Base-by-base conservation (phyloP, 2,113 vertebrate genomes). In the Aspidoscelis tigris region DNA sequence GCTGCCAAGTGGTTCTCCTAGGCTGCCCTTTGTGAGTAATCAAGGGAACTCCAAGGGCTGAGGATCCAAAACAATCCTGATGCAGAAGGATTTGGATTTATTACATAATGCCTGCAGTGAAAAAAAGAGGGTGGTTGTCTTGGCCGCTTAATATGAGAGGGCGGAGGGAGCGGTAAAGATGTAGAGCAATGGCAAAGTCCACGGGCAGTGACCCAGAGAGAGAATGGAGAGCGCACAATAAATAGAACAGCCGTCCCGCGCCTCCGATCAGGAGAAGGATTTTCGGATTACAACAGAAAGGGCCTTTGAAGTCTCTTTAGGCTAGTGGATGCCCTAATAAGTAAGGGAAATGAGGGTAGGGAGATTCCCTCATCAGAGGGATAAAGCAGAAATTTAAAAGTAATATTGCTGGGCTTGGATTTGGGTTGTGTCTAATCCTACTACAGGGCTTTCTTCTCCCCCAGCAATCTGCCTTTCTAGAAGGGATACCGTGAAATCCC, bases 371-470 rank as follows among this genome's bases (percentile, higher is more conserved):
- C 53, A 68, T 1, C 77, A 88, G 88, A 2, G 0, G 76, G 90
- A 41, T 89, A 73, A 75, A 79, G 85, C 86, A 89, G 84, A 82
- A 80, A 87, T 89, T 90, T 86, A 88, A 89, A 76, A 92, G 85
- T 72, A 86, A 71, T 93, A 90, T 93, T 91, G 88, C 73, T 87
- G 86, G 88, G 41, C 0, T 55, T 88, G 83, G 88, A 88, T 82
- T 92, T 0, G 78, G 81, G 55, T 86, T 78, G 74, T 85, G 79
- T 66, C 76, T 93, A 92, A 85, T 90, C 89, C 80, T 26, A 0
- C 80, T 26, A 0, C 88, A 89, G 80, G 77, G 72, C 3, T 91
- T 81, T 43, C 0, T 71, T 90, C 88, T 87, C 84, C 21, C 80
- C 86, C 85, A 88, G 79, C 72, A 88, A 61, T 66, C 82, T 0